phyloP scores from a whole-genome alignment of 2,113 vertebrate species.

The Pimephales promelas region DNA sequence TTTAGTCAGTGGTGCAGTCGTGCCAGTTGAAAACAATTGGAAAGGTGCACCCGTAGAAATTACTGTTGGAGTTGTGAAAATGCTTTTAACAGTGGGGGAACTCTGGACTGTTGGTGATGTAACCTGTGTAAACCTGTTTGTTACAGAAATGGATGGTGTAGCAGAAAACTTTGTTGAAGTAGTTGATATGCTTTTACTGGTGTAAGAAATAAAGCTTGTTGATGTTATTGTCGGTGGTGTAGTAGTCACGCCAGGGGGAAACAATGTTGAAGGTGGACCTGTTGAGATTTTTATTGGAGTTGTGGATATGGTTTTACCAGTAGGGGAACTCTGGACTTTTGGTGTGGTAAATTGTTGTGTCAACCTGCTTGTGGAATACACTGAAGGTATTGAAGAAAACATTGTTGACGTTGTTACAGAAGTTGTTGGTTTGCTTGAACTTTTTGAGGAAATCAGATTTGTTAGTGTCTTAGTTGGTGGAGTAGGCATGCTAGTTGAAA shows the following conservation, averaged over 20 bases:
- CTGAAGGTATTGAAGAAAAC: background rate
- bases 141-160: background rate
- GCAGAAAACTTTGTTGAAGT: background rate
- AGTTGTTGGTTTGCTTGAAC: no score
- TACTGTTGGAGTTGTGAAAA: background rate
- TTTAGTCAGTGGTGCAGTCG: no score
- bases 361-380: background rate
- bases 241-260: no score
- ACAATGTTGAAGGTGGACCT: background rate
- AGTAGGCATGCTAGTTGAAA: background rate
- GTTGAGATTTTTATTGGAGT: background rate
- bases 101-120: slow-evolving; percentile 3
- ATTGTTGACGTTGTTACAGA: background rate
- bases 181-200: background rate
- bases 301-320: background rate
- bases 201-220: background rate
- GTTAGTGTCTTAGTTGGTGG: background rate
- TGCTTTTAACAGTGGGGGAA: background rate
- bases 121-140: background rate
- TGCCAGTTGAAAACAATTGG: background rate
- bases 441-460: no score
- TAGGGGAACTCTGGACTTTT: background rate
- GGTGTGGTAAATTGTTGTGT: background rate
- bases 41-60: background rate
- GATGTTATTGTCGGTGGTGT: no score